These are phyloP conservation scores for Halictus quadricinctus DNA, from an alignment of 2,888 invertebrate genomes.

Conservation along the genomic window DNA sequence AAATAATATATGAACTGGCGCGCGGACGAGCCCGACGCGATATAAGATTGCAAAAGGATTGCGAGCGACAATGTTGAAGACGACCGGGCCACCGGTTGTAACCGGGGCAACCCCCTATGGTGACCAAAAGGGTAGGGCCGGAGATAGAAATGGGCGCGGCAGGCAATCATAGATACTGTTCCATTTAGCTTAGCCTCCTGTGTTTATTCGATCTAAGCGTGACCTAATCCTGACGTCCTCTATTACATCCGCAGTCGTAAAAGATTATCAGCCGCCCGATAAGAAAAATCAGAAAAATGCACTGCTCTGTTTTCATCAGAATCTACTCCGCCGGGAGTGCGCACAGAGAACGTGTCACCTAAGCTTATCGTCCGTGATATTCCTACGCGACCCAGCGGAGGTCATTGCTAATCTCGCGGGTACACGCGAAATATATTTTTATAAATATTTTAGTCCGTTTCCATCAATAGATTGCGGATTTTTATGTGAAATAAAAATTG, in stretches of 20 bases:
- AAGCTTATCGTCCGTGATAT: background rate
- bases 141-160: constrained; percentile 74
- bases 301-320: background rate
- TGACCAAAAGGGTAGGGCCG: constrained; percentile 75
- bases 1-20: constrained; percentile 14
- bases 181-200: constrained; percentile 72
- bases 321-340: background rate
- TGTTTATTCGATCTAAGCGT: constrained; percentile 70
- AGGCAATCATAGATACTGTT: constrained; percentile 71
- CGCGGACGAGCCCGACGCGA: constrained; percentile 10
- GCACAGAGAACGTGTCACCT: background rate
- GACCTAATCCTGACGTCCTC: constrained; percentile 59
- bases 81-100: constrained; percentile 50
- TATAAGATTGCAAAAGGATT: constrained; percentile 15
- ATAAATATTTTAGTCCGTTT: background rate
- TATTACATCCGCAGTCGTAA: constrained; percentile 53
- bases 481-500: too few relatives aligned
- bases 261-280: constrained; percentile 46
- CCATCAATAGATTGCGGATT: too few relatives aligned
- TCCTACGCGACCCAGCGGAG: background rate
- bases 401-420: background rate
- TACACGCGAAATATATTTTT: background rate
- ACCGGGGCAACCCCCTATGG: constrained; percentile 59
- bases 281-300: constrained; percentile 42
- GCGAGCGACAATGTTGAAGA: constrained; percentile 48